Evolutionary conservation across 2,888 invertebrate genomes (phyloP), one percentile per base, ranked within the genome.

Genomic region (Drosophila neotestacea): DNA sequence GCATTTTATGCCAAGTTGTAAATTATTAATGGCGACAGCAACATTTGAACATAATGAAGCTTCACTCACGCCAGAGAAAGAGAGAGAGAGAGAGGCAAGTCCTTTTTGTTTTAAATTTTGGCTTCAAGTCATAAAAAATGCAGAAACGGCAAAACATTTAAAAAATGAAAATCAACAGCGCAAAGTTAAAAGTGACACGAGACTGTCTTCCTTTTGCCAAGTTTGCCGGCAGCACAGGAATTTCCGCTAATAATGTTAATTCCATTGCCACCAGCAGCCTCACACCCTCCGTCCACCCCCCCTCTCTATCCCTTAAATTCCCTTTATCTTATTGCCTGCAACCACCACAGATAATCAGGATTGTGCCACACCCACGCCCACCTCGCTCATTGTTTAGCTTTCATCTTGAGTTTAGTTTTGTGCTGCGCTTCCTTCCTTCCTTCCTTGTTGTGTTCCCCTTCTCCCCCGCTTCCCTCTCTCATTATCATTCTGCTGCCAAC

Each of bases 241-340:
- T 79, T 89, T 79, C 73, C 86, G 81, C 86, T 89, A 88, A 88
- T 90, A 90, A 90, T 89, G 85, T 85, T 88, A 90, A 90, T 88
- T 89, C 81, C 87, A 88, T 87, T 87, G 84, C 89, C 73, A 86
- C 67, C 70, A 60, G 50, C 51, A 50, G 47, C 44, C 61, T 38
- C 11, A 27, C 13, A 30, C 13, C 30, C 9, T 16, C 2, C 22
- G 22, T 22, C 36, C 2, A 4, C 22, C n/a, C 1, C 22, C 7
- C n/a, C 10, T 22, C 6, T 0, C 27, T 2, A 13, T 6, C 13
- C 39, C 36, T 1, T 27, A 5, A 13, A n/a, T 10, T 48, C 7
- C 22, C 27, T 36, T 32, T 7, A 6, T 7, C 6, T 10, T 42
- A 34, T 4, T 10, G 30, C n/a, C 28, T 3, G 30, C 55, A 39